Conservation (phyloP, 2,888 invertebrate species). For the Orthosia cruda region DNA sequence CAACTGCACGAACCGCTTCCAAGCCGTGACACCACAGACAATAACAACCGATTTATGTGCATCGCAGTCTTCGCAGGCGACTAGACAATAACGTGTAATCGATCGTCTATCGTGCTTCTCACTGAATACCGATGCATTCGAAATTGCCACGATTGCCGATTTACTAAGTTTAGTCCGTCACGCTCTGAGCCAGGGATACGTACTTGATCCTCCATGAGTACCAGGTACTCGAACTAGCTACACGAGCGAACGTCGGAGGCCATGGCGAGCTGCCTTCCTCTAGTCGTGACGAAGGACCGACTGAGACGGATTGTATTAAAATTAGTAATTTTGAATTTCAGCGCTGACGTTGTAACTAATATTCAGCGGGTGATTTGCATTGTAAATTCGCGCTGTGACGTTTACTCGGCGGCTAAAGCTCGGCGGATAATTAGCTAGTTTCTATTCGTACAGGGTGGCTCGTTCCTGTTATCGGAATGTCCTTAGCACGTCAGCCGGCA, state of each 20-base stretch:
- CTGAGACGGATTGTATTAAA: conserved; percentile 91
- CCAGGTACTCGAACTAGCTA: conserved; percentile 76
- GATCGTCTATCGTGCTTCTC: conserved; percentile 84
- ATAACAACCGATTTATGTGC: conserved; percentile 85
- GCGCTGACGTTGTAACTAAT: conserved; percentile 90
- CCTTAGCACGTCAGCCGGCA: conserved; percentile 81
- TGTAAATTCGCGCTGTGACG: conserved; percentile 90
- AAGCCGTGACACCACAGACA: conserved; percentile 85
- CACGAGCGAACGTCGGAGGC: conserved; percentile 76
- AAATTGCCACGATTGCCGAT: conserved; percentile 78
- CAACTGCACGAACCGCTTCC: conserved; percentile 85
- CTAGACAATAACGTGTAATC: conserved; percentile 84
- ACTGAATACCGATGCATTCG: conserved; percentile 79
- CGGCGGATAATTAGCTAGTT: conserved; percentile 91
- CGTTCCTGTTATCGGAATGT: conserved; percentile 80
- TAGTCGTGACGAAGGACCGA: conserved; percentile 88
- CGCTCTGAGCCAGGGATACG: conserved; percentile 81
- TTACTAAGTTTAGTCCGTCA: conserved; percentile 74
- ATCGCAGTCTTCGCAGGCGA: conserved; percentile 84
- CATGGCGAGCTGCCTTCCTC: conserved; percentile 87
- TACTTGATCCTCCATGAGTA: conserved; percentile 89
- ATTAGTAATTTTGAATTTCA: conserved; percentile 91
- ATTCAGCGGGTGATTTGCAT: conserved; percentile 91
- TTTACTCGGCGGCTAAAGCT: conserved; percentile 88
- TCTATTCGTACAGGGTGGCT: conserved; percentile 87